These are phyloP conservation scores for Meteorus sp. DNA, from an alignment of 1,140 invertebrate species.

Conservation along the genomic window DNA sequence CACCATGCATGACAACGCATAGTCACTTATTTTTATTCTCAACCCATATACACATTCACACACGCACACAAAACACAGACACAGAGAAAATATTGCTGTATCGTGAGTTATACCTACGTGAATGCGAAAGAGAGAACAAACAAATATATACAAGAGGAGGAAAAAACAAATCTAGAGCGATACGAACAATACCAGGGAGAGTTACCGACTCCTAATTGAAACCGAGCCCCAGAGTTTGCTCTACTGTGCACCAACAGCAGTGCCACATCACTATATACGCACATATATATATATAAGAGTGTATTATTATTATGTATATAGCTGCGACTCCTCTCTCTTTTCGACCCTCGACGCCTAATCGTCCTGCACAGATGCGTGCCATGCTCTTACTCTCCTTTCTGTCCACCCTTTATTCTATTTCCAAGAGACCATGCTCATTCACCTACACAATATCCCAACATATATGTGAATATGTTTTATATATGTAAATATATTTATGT, in stretches of 20 bases:
- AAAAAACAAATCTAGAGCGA: constrained; percentile 58
- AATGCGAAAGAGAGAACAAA: constrained; percentile 46
- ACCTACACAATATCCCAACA: neutral
- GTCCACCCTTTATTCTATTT: constrained; percentile 28
- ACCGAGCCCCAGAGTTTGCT: constrained; percentile 44
- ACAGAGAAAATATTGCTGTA: no score
- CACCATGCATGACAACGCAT: constrained; percentile 9
- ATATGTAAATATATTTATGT: no score
- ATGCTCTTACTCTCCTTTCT: constrained; percentile 14
- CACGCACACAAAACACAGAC: no score
- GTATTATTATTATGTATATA: no score
- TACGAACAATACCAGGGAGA: constrained; percentile 58
- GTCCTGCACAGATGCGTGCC: constrained; percentile 52
- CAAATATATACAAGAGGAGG: constrained; percentile 43
- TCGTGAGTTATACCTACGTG: constrained; percentile 43
- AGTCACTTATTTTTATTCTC: neutral
- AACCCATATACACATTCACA: neutral
- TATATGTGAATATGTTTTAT: no score
- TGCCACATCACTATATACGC: constrained; percentile 5
- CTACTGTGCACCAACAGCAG: constrained; percentile 28
- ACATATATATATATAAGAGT: no score
- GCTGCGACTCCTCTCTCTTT: constrained; percentile 32
- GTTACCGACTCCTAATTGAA: constrained; percentile 58
- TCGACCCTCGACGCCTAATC: constrained; percentile 43
- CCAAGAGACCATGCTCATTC: constrained; percentile 16